Conservation (phyloP, 2,113 vertebrate genomes). For the Brachypteracias leptosomus region DNA sequence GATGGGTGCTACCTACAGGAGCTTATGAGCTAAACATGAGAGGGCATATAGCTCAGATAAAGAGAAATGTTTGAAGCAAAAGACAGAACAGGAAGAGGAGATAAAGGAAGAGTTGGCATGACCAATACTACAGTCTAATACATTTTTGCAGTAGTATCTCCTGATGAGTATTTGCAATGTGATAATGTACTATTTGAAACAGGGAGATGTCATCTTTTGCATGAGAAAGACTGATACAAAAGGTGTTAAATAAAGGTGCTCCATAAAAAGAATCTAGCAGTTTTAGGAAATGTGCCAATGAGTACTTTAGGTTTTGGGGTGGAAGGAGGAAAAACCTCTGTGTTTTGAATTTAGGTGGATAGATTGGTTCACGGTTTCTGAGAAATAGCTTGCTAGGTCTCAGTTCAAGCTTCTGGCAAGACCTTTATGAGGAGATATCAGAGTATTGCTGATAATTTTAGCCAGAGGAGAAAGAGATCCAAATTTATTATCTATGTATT, state of each 20-base stretch:
- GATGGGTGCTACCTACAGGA: neutral
- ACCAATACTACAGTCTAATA: neutral
- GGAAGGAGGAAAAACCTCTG: fast-evolving
- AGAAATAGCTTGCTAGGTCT: neutral
- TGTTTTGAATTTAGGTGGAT: neutral
- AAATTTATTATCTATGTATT: neutral
- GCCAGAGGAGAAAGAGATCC: neutral
- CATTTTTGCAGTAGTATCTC: neutral
- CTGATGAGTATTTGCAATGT: neutral
- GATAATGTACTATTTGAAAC: neutral
- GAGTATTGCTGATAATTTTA: neutral
- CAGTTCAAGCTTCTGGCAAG: neutral
- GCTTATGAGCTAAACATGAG: neutral
- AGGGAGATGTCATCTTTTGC: fast-evolving
- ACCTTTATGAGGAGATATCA: neutral
- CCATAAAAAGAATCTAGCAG: neutral
- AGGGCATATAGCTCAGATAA: neutral
- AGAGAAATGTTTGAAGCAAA: neutral
- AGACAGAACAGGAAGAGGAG: neutral
- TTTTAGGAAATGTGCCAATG: neutral
- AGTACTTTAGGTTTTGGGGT: neutral
- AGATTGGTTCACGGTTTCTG: neutral
- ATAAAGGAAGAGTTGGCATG: neutral
- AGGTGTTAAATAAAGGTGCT: neutral
- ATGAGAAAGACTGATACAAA: neutral